Evolutionary conservation across 2,797 vertebrate genomes (phyloP), one percentile per base, ranked within the genome.

Genomic region (Streptopelia turtur): DNA sequence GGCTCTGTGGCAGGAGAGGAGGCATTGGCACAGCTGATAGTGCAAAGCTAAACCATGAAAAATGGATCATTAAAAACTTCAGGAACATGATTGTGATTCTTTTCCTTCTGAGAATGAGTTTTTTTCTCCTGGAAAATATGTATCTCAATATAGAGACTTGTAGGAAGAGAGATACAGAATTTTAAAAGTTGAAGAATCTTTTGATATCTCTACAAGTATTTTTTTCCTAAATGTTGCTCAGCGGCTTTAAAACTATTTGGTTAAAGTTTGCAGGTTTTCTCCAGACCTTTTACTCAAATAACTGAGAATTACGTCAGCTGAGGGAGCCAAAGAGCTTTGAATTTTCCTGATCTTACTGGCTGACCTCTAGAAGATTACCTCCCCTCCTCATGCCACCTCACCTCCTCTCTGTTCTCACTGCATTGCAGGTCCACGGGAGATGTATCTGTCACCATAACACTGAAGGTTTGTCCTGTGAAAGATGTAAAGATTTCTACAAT

Each of bases 371-470:
- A 21, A 92, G 13, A 56, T 27, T 24, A 23, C 5, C n/a, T 45
- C 13, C 21, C 20, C 21, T 77, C 21, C 7, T 15, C 16, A 10
- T 9, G 15, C 49, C 21, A 3, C 13, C 37, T 69, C 12, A n/a
- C 9, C 33, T 83, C 9, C 12, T 43, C 56, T 74, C 56, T 74
- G 41, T 87, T 92, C n/a, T 80, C 57, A 55, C 21, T 14, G 10
- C 8, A 0, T 55, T 81, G 13, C 96, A 99, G 99, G 98, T 99
- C 75, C 98, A 99, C 0, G 98, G 99, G 25, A 97, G 64, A 52
- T 99, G 99, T 90, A 74, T 99, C 74, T 99, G 99, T 95, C 98
- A 98, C 57, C 99, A 99, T 94, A 98, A 99, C 83, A 99, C 99
- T 1, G 98, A 97, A 6, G 99, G 99, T 50, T 95, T 96, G 2